Evolutionary conservation across 2,888 invertebrate genomes (phyloP).

Genomic region (Aphrophora alni): DNA sequence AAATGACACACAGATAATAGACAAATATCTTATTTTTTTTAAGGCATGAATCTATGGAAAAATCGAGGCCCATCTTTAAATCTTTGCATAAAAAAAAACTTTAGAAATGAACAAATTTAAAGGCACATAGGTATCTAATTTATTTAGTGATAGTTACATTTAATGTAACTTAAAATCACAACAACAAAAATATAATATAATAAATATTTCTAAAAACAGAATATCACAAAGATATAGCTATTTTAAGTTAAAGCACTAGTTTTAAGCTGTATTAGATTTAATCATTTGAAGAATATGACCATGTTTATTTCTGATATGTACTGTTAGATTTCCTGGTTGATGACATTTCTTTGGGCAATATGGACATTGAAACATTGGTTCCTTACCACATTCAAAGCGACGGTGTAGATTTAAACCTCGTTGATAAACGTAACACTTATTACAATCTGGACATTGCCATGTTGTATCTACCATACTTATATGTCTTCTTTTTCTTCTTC

Average conservation of each 20-base stretch:
- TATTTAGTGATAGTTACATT: not conserved
- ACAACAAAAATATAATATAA: not conserved
- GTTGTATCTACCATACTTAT: slow-evolving; percentile 39
- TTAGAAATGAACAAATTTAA: not conserved
- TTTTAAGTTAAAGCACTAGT: not conserved
- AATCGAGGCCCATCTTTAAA: too few species aligned
- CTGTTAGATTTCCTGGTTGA: slow-evolving; percentile 42
- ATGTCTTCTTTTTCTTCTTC: slow-evolving; percentile 31
- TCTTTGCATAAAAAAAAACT: too few species aligned
- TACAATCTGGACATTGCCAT: slow-evolving; percentile 56
- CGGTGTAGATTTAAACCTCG: slow-evolving; percentile 57
- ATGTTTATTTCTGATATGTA: slow-evolving; percentile 46
- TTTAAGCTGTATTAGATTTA: not conserved
- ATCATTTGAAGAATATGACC: slow-evolving; percentile 10
- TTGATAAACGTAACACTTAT: slow-evolving; percentile 56
- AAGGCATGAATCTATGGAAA: too few species aligned
- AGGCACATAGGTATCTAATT: not conserved
- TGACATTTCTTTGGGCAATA: slow-evolving; percentile 52
- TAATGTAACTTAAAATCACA: not conserved
- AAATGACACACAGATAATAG: too few species aligned
- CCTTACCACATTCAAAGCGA: slow-evolving; percentile 57
- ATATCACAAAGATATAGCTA: not conserved
- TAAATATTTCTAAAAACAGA: not conserved
- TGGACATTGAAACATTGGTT: slow-evolving; percentile 57
- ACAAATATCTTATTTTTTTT: too few species aligned